These are phyloP conservation scores for Gymnocypris eckloni DNA, from an alignment of 2,797 vertebrate genomes.

Conservation along the genomic window DNA sequence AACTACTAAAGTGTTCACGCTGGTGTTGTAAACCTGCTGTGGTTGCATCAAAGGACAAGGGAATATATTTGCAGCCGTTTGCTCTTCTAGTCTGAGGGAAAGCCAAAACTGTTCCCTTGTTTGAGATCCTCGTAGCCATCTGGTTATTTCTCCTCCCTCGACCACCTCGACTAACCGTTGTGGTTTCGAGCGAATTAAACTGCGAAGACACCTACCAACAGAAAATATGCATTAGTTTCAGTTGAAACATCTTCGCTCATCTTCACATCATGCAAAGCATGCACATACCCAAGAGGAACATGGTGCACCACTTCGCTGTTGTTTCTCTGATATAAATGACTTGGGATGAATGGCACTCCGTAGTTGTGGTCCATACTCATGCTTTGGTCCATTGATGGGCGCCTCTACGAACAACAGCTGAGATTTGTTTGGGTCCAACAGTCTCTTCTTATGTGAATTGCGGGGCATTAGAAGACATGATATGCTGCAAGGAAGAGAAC, in stretches of 20 bases:
- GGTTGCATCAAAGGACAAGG: slow-evolving; percentile 77
- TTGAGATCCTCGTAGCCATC: slow-evolving; percentile 60
- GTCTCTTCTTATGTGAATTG: slow-evolving; percentile 71
- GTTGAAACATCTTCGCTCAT: background rate
- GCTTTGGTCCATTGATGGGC: slow-evolving; percentile 75
- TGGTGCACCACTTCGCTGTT: slow-evolving; percentile 62
- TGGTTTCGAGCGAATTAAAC: slow-evolving; percentile 75
- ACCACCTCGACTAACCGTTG: slow-evolving; percentile 50
- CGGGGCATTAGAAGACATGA: slow-evolving; percentile 85
- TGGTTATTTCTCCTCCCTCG: slow-evolving; percentile 63
- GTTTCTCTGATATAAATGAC: slow-evolving; percentile 74
- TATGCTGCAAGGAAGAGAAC: slow-evolving; percentile 11
- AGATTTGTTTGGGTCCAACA: slow-evolving; percentile 69
- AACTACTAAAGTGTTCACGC: slow-evolving; percentile 31
- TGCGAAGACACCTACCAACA: slow-evolving; percentile 83
- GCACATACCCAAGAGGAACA: slow-evolving; percentile 80
- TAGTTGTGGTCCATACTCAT: slow-evolving; percentile 70
- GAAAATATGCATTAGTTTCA: background rate
- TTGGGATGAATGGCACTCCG: slow-evolving; percentile 75
- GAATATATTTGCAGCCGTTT: slow-evolving; percentile 76
- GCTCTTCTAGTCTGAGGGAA: slow-evolving; percentile 63
- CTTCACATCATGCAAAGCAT: background rate
- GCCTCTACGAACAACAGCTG: slow-evolving; percentile 84
- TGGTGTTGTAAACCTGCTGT: slow-evolving; percentile 47
- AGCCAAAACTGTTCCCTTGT: slow-evolving; percentile 61